Base-by-base conservation (phyloP, 2,797 vertebrate species). In the Cottoperca gobio region DNA sequence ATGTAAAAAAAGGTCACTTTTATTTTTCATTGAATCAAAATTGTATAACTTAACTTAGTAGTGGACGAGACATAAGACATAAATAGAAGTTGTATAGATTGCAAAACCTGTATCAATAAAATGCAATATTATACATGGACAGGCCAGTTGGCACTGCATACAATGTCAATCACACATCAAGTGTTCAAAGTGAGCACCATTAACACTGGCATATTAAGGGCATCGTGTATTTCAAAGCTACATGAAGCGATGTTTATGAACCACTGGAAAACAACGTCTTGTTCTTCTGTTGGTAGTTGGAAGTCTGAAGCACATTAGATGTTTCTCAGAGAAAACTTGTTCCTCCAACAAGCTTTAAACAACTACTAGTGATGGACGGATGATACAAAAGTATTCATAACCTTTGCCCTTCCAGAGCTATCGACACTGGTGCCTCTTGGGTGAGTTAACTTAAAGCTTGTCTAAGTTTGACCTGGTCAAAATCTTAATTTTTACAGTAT, bases 11-110 rank as follows among this genome's bases (percentile, higher is more conserved):
- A 10, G 10, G 1, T 6, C 3, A 61, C 2, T 43, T 80, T 78
- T 61, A 70, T 82, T 86, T n/a, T 75, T 69, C 17, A 58, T 57
- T 57, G 26, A 72, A 70, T 57, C 5, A 53, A 59, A 68, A 70
- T 17, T 12, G 12, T 21, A 49, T 6, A 48, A 49, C 17, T 62
- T 12, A 21, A 46, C 17, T 33, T n/a, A 39, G 66, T n/a, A 59
- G 12, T 26, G 28, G 37, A 33, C 17, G 65, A 12, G 50, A n/a
- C 3, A 6, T 50, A 28, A 50, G 19, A 53, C 50, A 70, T 57
- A 35, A 61, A 69, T 8, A 70, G 3, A 68, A 23, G 16, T 42
- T 52, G 31, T 12, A 54, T 3, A 23, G 26, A 26, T 43, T 42
- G 43, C 10, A 64, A 77, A 65, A 74, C 8, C 8, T 61, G 31